Base-by-base conservation (phyloP, 2,888 invertebrate species). In the Cosmia trapezina region DNA sequence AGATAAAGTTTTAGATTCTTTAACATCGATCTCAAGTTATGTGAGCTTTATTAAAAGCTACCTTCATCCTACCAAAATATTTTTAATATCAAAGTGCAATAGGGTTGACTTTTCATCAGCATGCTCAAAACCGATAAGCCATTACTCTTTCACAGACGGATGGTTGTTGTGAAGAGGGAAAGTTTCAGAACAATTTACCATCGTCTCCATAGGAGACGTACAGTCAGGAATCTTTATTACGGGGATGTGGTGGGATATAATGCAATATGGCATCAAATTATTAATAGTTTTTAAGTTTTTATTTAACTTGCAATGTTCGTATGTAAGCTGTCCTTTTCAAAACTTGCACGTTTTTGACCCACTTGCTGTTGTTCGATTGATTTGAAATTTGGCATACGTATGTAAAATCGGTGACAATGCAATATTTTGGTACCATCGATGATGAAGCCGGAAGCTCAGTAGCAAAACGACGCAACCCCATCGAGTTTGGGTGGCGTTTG, bases 111-210 rank as follows among this genome's bases (percentile, higher is more conserved):
- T 80, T 80, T 9, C 45, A 51, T 61, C 54, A 53, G 45, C 54
- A n/a, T 7, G 1, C 11, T 14, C 19, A 70, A 69, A 77, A 64
- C 74, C 54, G 41, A 57, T 57, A 76, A 69, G 43, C 60, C 45
- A 53, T 76, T 53, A 61, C 11, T 77, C 53, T 70, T 74, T 57
- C 80, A 67, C 33, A 49, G 62, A 75, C 59, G 56, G 56, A 59
- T 51, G 65, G 43, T 17, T 59, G 53, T 70, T 65, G 61, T 45
- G 43, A 70, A 57, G 19, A 66, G 62, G 65, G 62, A 81, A 81
- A 37, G 75, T 59, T 62, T 60, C 47, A 66, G 64, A n/a, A n/a
- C n/a, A n/a, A n/a, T n/a, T n/a, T n/a, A n/a, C n/a, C n/a, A n/a
- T n/a, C n/a, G n/a, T n/a, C n/a, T n/a, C n/a, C n/a, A n/a, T n/a